Percentiles rank a stretch among this genome's conserved stretches.
These are phyloP conservation scores for Eptatretus burgeri DNA, from an alignment of 2,113 vertebrate species.

Conservation along the genomic window DNA sequence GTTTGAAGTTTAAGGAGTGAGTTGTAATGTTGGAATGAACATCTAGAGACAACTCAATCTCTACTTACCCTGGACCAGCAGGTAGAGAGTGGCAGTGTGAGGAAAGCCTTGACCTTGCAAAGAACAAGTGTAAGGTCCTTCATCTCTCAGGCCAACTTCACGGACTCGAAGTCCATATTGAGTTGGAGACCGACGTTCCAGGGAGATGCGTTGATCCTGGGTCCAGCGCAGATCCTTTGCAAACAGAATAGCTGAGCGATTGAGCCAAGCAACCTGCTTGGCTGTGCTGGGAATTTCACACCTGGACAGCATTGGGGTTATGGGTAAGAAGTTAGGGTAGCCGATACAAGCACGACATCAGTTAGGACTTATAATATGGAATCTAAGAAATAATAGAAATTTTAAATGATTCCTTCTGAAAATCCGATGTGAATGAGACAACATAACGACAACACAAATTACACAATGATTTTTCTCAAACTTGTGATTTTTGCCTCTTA, in stretches of 20 bases:
- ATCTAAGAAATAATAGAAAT: too few species aligned
- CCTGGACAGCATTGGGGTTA: slow-evolving; percentile 17
- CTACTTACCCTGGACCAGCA: slow-evolving; percentile 81
- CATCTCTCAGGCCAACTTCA: slow-evolving; percentile 87
- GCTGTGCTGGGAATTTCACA: slow-evolving; percentile 91
- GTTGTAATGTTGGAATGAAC: too few species aligned
- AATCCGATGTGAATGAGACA: too few species aligned
- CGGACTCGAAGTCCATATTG: slow-evolving; percentile 96
- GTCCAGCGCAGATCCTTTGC: slow-evolving; percentile 95
- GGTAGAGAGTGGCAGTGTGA: slow-evolving; percentile 79
- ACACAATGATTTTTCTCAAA: too few species aligned
- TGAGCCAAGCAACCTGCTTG: slow-evolving; percentile 94
- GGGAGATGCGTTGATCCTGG: slow-evolving; percentile 71
- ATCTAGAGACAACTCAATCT: too few species aligned
- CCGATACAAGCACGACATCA: too few species aligned
- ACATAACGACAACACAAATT: too few species aligned
- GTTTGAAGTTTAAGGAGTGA: too few species aligned
- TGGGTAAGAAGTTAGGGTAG: too few species aligned
- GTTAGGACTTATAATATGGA: too few species aligned
- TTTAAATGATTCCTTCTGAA: too few species aligned
- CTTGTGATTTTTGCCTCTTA: too few species aligned
- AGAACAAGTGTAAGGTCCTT: slow-evolving; percentile 82
- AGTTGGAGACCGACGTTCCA: slow-evolving; percentile 72
- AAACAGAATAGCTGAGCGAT: slow-evolving; percentile 96
- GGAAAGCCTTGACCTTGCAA: slow-evolving; percentile 82